Conservation (phyloP, 2,888 invertebrate species). For the Rambutsinella grinnellia region DNA sequence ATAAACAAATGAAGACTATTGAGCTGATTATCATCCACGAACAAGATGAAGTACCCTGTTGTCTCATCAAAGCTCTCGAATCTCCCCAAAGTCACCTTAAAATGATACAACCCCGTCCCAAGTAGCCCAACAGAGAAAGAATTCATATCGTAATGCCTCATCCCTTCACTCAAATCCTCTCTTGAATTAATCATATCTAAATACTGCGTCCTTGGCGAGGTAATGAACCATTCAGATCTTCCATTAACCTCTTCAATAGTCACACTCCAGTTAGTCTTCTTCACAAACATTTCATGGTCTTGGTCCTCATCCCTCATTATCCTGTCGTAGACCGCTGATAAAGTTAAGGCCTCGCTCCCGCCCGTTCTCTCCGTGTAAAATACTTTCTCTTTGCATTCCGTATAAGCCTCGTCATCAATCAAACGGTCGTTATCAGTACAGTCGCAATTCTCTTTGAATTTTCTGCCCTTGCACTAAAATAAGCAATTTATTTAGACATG, state of each 20-base stretch:
- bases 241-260: constrained; percentile 60
- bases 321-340: constrained; percentile 34
- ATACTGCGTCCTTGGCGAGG: background rate
- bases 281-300: constrained; percentile 35
- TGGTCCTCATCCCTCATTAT: constrained; percentile 55
- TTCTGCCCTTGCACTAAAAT: constrained; percentile 12
- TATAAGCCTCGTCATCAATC: constrained; percentile 46
- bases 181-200: constrained; percentile 45
- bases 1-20: constrained; percentile 58
- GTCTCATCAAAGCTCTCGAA: constrained; percentile 61
- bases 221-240: constrained; percentile 43
- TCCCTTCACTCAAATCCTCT: constrained; percentile 34
- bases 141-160: constrained; percentile 41
- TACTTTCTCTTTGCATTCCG: constrained; percentile 62
- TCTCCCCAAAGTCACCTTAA: constrained; percentile 51
- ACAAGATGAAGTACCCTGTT: constrained; percentile 55
- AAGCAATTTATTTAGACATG: background rate
- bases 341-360: constrained; percentile 1
- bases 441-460: constrained; percentile 24
- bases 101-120: constrained; percentile 63
- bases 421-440: constrained; percentile 49
- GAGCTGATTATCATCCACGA: constrained; percentile 31
- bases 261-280: constrained; percentile 41
- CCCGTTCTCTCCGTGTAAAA: constrained; percentile 11
- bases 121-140: constrained; percentile 22